Evolutionary conservation across 2,888 invertebrate species (phyloP).

Genomic region (Bellardia pandia): DNA sequence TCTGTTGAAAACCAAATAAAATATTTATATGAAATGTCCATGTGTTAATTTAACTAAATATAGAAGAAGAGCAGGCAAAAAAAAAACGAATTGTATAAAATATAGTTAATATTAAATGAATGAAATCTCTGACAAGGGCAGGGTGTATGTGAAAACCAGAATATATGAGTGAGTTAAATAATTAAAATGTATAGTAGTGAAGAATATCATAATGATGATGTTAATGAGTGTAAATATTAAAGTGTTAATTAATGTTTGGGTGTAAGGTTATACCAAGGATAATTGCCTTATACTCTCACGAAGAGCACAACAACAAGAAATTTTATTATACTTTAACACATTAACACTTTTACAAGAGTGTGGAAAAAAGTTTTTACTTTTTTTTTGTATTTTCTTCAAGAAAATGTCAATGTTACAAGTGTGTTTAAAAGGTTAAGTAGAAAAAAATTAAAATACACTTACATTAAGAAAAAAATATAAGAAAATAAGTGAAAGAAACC

Average conservation of each 20-base stretch:
- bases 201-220: background rate
- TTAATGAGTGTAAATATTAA: background rate
- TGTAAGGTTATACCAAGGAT: slow-evolving; percentile 67
- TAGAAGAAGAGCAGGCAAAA: background rate
- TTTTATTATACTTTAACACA: background rate
- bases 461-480: background rate
- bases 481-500: background rate
- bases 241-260: slow-evolving; percentile 26
- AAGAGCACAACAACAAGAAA: background rate
- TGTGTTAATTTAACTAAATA: slow-evolving; percentile 21
- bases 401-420: background rate
- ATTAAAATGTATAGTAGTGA: slow-evolving; percentile 29
- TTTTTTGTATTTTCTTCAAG: background rate
- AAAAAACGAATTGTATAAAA: background rate
- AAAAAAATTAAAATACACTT: background rate
- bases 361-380: background rate
- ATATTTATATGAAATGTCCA: slow-evolving; percentile 13
- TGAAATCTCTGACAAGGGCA: background rate
- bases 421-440: background rate
- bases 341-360: background rate
- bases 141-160: background rate
- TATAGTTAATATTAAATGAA: slow-evolving; percentile 3
- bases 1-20: slow-evolving; percentile 11
- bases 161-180: background rate
- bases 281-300: slow-evolving; percentile 56